These are phyloP conservation scores for Channa argus DNA, from an alignment of 2,113 vertebrate genomes.

Conservation along the genomic window DNA sequence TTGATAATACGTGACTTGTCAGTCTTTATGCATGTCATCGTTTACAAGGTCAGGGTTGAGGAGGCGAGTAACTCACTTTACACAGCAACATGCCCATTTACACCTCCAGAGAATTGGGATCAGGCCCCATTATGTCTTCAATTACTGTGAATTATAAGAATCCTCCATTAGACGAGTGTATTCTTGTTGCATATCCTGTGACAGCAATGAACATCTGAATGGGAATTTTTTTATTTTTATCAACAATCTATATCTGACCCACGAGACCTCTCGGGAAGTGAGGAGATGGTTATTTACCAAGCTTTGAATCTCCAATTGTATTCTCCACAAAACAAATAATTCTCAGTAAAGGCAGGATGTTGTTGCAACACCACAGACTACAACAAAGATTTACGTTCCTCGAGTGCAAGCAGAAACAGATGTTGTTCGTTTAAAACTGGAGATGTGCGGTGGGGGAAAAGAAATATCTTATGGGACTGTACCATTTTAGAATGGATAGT, in stretches of 20 bases:
- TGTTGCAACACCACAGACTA: slow-evolving; percentile 66
- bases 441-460: slow-evolving; percentile 8
- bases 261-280: slow-evolving; percentile 54
- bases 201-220: slow-evolving; percentile 22
- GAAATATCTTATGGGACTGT: slow-evolving; percentile 1
- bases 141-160: slow-evolving; percentile 64
- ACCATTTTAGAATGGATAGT: slow-evolving; percentile 18
- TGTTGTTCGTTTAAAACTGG: slow-evolving; percentile 59
- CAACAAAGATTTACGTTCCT: slow-evolving; percentile 55
- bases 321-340: slow-evolving; percentile 67
- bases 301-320: slow-evolving; percentile 42
- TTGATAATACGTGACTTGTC: slow-evolving; percentile 32
- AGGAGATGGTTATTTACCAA: slow-evolving; percentile 46
- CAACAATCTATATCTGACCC: slow-evolving; percentile 55
- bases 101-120: slow-evolving; percentile 59
- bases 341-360: slow-evolving; percentile 72
- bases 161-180: slow-evolving; percentile 59
- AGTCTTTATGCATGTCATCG: slow-evolving; percentile 43
- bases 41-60: slow-evolving; percentile 28
- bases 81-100: slow-evolving; percentile 65
- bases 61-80: slow-evolving; percentile 34
- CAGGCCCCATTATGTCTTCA: slow-evolving; percentile 60
- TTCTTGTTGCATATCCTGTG: slow-evolving; percentile 64
- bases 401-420: slow-evolving; percentile 62
- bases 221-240: not conserved